A percentile compares a stretch with the other conserved stretches of the same genome.
phyloP scores from a whole-genome alignment of 2,888 invertebrate species.

The Tridacna crocea region DNA sequence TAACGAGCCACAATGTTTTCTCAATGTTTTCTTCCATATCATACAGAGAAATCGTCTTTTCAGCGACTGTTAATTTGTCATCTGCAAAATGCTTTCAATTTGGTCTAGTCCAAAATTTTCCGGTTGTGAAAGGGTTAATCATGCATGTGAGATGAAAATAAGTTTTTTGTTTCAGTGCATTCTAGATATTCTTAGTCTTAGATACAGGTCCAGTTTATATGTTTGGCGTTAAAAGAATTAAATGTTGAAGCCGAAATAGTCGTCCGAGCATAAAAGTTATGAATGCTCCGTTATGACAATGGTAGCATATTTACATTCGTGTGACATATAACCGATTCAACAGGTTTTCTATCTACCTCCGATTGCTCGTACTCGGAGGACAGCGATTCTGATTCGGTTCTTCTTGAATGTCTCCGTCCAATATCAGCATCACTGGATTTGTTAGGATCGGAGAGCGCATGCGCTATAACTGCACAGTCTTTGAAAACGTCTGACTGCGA shows the following conservation, averaged over 20 bases:
- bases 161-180: too few species aligned
- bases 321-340: constrained; percentile 8
- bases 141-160: too few species aligned
- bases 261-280: neutral
- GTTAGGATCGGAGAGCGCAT: neutral
- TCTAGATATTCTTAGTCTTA: too few species aligned
- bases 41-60: too few species aligned
- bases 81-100: too few species aligned
- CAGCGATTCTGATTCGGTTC: constrained; percentile 16
- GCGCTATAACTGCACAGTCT: constrained; percentile 34
- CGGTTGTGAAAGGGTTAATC: too few species aligned
- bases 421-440: neutral
- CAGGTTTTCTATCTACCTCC: neutral
- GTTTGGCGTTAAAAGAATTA: too few species aligned
- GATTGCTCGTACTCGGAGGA: constrained; percentile 1
- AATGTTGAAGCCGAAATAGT: neutral
- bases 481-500: constrained; percentile 26
- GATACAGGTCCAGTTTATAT: too few species aligned
- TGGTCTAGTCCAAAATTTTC: too few species aligned
- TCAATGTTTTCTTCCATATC: too few species aligned
- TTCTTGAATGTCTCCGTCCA: neutral
- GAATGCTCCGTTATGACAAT: neutral
- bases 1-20: too few species aligned
- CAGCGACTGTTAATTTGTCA: too few species aligned
- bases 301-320: constrained; percentile 6